These are phyloP conservation scores for Papilio helenus DNA, from an alignment of 1,140 invertebrate genomes.

Conservation along the genomic window DNA sequence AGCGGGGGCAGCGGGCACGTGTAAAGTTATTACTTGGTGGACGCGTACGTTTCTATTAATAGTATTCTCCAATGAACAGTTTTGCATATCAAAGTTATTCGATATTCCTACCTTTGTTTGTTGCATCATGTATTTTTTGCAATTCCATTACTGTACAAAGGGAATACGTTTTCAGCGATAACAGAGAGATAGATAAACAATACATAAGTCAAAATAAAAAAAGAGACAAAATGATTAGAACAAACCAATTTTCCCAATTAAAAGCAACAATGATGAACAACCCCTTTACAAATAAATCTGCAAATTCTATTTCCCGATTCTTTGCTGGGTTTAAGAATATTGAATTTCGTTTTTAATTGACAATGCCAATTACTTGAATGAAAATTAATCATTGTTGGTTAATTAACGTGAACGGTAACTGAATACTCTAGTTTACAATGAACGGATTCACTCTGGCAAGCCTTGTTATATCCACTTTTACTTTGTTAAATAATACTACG, in stretches of 20 bases:
- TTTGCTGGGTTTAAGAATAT: neutral
- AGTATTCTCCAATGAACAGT: constrained; percentile 3
- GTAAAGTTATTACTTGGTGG: neutral
- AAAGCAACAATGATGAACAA: neutral
- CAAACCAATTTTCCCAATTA: too few relatives aligned
- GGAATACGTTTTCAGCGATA: too few relatives aligned
- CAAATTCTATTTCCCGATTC: neutral
- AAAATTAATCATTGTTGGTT: constrained; percentile 15
- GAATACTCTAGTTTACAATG: neutral
- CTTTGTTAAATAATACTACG: neutral
- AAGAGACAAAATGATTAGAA: too few relatives aligned
- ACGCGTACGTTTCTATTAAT: neutral
- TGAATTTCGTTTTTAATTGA: constrained; percentile 6
- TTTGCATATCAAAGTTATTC: neutral
- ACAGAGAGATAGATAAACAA: too few relatives aligned
- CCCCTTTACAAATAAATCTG: neutral
- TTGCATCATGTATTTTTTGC: neutral
- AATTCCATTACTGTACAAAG: too few relatives aligned
- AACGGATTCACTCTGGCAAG: neutral
- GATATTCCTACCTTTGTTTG: neutral
- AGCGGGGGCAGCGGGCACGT: neutral
- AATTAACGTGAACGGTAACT: neutral
- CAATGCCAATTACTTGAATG: constrained; percentile 3
- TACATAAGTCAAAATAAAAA: neutral
- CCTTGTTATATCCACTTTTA: neutral